Evolutionary conservation across 2,113 vertebrate genomes (phyloP), one percentile per base, ranked within the genome.

Genomic region (Hemicordylus capensis): DNA sequence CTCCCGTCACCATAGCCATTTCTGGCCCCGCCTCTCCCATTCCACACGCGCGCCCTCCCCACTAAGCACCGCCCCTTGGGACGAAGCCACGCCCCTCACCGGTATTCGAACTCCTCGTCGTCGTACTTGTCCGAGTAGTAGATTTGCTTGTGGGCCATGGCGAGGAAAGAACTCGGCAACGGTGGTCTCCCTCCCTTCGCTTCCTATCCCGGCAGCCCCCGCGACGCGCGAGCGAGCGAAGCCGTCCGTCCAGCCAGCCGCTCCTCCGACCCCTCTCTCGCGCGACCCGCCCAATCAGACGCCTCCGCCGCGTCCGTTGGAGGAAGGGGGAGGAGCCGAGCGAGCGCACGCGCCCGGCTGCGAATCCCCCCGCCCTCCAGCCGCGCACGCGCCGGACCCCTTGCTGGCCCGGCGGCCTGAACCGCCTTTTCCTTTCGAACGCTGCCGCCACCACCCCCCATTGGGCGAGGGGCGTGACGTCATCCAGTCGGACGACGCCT

Each of bases 101-200:
- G 96, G 94, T 98, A 98, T 66, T 98, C 98, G 75, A 97, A 98
- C 44, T 97, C 94, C 78, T 98, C 98, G 28, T 98, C 98, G 67
- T 93, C 96, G 89, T 98, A 98, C 79, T 98, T 98, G 89, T 98
- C 97, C 0, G 97, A 98, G 48, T 98, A 98, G 81, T 98, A 98
- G 61, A 98, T 98, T 37, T 98, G 97, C 85, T 97, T 97, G 42
- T 96, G 94, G 6, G 97, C 95, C 98, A 98, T 98, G 24, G n/a
- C 90, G 22, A n/a, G n/a, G n/a, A n/a, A n/a, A n/a, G n/a, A n/a
- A n/a, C n/a, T 1, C 4, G 3, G 58, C 42, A 0, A 3, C 61
- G 61, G 34, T 34, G 46, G 56, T 19, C 26, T 34, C n/a, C 76
- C 22, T 7, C 28, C 48, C 37, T 54, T 26, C 17, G 22, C 58